A percentile compares a stretch with the other conserved stretches of the same genome.
phyloP scores from a whole-genome alignment of 2,113 vertebrate genomes.

The Osmerus eperlanus region DNA sequence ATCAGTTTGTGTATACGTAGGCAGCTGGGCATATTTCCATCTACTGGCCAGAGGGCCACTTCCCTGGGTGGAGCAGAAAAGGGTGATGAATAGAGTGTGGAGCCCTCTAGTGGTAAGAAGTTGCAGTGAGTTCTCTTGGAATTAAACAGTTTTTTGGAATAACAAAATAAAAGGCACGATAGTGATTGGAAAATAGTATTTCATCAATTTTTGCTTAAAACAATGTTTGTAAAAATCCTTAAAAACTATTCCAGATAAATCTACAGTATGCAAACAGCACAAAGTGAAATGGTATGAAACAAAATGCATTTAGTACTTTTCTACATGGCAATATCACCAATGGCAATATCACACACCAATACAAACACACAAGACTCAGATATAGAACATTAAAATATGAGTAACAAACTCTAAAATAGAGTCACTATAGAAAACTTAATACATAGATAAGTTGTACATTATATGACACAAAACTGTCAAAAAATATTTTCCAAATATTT shows the following conservation, averaged over 20 bases:
- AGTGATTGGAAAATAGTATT: not conserved
- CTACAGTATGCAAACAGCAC: not conserved
- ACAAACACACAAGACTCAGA: not conserved
- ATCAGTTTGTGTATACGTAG: not conserved
- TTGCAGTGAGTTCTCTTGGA: not conserved
- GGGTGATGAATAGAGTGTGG: not conserved
- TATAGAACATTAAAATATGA: conserved; percentile 1
- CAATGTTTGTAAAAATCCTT: not conserved
- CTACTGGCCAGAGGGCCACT: not conserved
- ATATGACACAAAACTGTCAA: conserved; percentile 38
- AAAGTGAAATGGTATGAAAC: not conserved
- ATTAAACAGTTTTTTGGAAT: not conserved
- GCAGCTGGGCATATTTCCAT: not conserved
- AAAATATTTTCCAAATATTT: conserved; percentile 43
- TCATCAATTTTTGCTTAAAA: not conserved
- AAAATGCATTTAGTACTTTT: not conserved
- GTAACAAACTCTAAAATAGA: not conserved
- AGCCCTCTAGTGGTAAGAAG: not conserved
- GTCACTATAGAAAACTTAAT: not conserved
- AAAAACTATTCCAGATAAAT: not conserved
- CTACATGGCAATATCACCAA: no score
- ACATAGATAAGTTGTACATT: conserved; percentile 51
- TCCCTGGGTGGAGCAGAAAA: not conserved
- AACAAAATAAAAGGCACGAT: not conserved
- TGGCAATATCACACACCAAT: no score